Percentiles rank a stretch among this genome's conserved stretches.
phyloP scores from a whole-genome alignment of 2,888 invertebrate genomes.

The Andrena fulva region DNA sequence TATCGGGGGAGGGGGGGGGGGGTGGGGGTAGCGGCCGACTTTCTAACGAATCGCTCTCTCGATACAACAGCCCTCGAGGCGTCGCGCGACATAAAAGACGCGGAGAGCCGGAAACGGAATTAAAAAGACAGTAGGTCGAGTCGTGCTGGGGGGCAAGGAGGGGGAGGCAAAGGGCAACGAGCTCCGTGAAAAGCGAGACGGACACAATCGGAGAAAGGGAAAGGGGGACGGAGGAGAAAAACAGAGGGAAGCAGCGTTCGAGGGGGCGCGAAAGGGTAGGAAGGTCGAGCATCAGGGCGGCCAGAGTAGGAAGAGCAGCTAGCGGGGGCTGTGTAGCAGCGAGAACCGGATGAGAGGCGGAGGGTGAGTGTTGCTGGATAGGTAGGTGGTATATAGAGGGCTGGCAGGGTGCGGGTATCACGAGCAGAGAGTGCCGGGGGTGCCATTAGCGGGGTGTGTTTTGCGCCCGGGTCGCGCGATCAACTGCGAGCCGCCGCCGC shows the following conservation, averaged over 20 bases:
- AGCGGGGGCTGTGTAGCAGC: constrained; percentile 43
- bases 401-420: constrained; percentile 66
- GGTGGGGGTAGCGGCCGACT: constrained; percentile 28
- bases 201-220: constrained; percentile 16
- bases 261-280: constrained; percentile 23
- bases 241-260: constrained; percentile 12
- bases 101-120: constrained; percentile 54
- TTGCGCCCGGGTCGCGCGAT: constrained; percentile 78
- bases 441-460: constrained; percentile 81
- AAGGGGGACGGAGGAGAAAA: background rate
- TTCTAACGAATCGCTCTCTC: constrained; percentile 58
- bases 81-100: constrained; percentile 49
- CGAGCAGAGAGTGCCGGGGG: constrained; percentile 72
- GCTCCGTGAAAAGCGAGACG: background rate
- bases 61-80: constrained; percentile 52
- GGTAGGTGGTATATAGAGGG: constrained; percentile 45
- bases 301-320: constrained; percentile 45
- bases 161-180: constrained; percentile 15
- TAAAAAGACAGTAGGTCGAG: constrained; percentile 55
- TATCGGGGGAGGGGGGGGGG: constrained; percentile 20
- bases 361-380: constrained; percentile 52
- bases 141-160: background rate
- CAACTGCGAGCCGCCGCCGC: constrained; percentile 68
- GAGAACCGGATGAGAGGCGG: constrained; percentile 51
- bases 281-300: constrained; percentile 41